These are phyloP conservation scores for Trachurus trachurus DNA, from an alignment of 2,797 vertebrate genomes.

Conservation along the genomic window DNA sequence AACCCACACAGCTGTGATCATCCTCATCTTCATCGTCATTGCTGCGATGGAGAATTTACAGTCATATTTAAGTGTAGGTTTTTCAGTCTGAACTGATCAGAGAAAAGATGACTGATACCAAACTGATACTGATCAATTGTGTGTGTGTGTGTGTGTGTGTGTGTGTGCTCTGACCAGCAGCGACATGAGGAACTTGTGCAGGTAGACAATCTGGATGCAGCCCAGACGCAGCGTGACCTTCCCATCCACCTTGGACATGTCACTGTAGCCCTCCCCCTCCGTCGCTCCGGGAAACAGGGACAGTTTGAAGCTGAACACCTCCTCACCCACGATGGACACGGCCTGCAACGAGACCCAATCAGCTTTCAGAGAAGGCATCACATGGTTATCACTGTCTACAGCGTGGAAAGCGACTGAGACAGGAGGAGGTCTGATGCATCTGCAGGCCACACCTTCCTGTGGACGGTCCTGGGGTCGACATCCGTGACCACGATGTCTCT, in stretches of 20 bases:
- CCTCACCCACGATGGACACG: conserved; percentile 95
- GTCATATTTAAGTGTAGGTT: too few species aligned
- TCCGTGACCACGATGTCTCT: conserved; percentile 93
- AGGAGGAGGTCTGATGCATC: background rate
- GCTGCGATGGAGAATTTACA: too few species aligned
- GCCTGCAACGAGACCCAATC: conserved; percentile 80
- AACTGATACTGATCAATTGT: too few species aligned
- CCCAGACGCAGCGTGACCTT: conserved; percentile 90
- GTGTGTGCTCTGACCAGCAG: conserved; percentile 88
- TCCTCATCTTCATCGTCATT: too few species aligned
- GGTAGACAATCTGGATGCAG: conserved; percentile 95
- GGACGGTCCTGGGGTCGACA: conserved; percentile 89
- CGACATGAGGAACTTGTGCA: conserved; percentile 94
- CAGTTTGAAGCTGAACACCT: conserved; percentile 95
- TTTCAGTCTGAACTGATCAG: too few species aligned
- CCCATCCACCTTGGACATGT: conserved; percentile 93
- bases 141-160: too few species aligned
- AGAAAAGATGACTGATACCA: too few species aligned
- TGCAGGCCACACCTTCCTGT: conserved; percentile 88
- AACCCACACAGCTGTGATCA: too few species aligned
- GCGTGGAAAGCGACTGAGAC: background rate
- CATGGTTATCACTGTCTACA: too few species aligned
- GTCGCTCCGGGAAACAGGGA: conserved; percentile 90
- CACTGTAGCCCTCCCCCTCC: conserved; percentile 89
- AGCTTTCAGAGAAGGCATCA: background rate